phyloP scores from a whole-genome alignment of 2,797 vertebrate species.

The Urophycis tenuis region DNA sequence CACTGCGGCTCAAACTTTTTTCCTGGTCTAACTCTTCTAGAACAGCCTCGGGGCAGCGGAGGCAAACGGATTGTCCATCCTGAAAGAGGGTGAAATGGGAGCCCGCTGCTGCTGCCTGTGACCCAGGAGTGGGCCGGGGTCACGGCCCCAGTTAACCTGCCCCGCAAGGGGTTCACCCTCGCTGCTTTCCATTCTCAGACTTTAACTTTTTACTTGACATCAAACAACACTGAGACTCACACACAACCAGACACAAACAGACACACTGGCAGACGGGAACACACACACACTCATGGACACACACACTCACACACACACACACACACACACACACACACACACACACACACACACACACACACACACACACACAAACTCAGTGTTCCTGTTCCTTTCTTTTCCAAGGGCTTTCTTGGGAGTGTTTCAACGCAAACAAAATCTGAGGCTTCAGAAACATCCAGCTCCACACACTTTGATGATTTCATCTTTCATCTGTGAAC shows the following conservation, averaged over 20 bases:
- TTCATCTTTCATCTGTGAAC: slow-evolving; percentile 58
- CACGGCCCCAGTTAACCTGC: slow-evolving; percentile 49
- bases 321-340: neutral
- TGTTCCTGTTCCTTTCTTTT: slow-evolving; percentile 20
- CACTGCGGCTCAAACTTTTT: slow-evolving; percentile 34
- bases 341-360: neutral
- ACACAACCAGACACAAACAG: neutral
- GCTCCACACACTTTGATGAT: slow-evolving; percentile 52
- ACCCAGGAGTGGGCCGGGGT: slow-evolving; percentile 23
- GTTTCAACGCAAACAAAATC: slow-evolving; percentile 26
- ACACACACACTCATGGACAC: neutral
- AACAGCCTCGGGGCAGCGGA: slow-evolving; percentile 33
- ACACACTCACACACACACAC: slow-evolving; percentile 2
- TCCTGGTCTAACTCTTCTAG: slow-evolving; percentile 38
- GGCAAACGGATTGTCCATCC: slow-evolving; percentile 27
- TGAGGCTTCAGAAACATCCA: slow-evolving; percentile 35
- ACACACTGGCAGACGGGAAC: neutral
- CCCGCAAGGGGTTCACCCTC: slow-evolving; percentile 27
- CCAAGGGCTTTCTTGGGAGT: slow-evolving; percentile 16
- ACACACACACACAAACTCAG: slow-evolving; percentile 7
- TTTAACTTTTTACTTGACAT: neutral
- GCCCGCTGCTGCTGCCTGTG: slow-evolving; percentile 30
- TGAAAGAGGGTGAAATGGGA: slow-evolving; percentile 21
- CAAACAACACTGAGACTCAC: neutral
- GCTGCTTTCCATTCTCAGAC: slow-evolving; percentile 10